Evolutionary conservation across 2,888 invertebrate genomes (phyloP).

Genomic region (Pristionchus japonicus): DNA sequence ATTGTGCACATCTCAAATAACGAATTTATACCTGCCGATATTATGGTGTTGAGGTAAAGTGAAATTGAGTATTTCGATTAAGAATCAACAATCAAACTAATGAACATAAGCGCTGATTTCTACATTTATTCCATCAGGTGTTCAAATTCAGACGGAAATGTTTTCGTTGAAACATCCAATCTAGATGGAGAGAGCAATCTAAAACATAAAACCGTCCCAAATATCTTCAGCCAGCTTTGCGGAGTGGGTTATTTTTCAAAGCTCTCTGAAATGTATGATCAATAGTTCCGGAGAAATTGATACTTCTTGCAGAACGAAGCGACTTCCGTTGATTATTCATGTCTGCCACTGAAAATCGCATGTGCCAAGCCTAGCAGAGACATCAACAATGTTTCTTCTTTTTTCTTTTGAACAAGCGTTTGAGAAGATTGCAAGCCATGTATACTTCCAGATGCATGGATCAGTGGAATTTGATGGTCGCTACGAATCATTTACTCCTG

Average conservation of each 20-base stretch:
- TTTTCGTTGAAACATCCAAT: slow-evolving; percentile 92
- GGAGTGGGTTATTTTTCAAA: slow-evolving; percentile 12
- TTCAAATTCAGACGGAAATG: slow-evolving; percentile 36
- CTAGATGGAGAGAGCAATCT: slow-evolving; percentile 95
- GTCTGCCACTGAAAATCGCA: neutral
- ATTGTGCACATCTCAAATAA: slow-evolving; percentile 94
- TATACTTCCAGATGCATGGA: slow-evolving; percentile 17
- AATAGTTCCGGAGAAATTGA: too few relatives aligned
- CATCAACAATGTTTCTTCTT: neutral
- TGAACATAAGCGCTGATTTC: too few relatives aligned
- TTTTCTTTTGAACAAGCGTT: too few relatives aligned
- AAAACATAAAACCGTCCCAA: slow-evolving; percentile 82
- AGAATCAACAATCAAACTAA: too few relatives aligned
- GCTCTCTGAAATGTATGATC: too few relatives aligned
- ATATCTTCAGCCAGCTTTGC: slow-evolving; percentile 81
- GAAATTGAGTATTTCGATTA: too few relatives aligned
- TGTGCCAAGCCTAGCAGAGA: slow-evolving; percentile 22
- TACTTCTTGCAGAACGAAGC: neutral
- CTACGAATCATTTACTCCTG: neutral
- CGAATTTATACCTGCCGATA: slow-evolving; percentile 94
- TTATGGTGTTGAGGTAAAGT: slow-evolving; percentile 86
- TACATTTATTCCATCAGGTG: neutral
- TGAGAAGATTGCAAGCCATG: too few relatives aligned
- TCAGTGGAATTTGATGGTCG: neutral
- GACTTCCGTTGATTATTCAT: neutral